Base-by-base conservation (phyloP, 2,113 vertebrate species). In the Psephotus haematonotus region DNA sequence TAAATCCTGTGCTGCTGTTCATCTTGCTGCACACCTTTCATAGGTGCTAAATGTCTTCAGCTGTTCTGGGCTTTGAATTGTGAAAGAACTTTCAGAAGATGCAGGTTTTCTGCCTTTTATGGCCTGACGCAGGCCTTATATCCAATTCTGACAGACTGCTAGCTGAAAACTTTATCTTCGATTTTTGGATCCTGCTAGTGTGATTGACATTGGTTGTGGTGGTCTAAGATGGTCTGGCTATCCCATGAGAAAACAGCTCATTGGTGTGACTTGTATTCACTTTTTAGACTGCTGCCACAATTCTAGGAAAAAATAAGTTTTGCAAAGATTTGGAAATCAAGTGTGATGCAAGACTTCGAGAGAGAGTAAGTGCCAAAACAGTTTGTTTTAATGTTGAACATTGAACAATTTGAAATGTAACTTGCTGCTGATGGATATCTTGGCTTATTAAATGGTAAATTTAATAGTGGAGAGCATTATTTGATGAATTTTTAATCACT, bases 271-370 rank as follows among this genome's bases (percentile, higher is more conserved):
- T 88, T 85, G 4, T 88, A 27, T 95, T 97, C 91, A 68, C 29
- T 82, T 95, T 92, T 91, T 96, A 99, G 99, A 99, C 99, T 4
- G 98, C 99, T 82, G 98, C 98, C 78, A 96, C 98, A 27, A 99
- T 99, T 97, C 92, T 99, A 96, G 98, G 93, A 87, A 98, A 98
- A 94, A 99, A 97, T 90, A 95, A 95, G 65, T 98, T 98, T 93
- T 98, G 98, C 87, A 98, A 97, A 94, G 98, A 97, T 59, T 82
- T 97, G 83, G 97, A 98, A 92, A 98, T 99, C 89, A 95, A 97
- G 41, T 98, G 97, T 70, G 99, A 99, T 82, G 95, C 98, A 39
- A 98, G 99, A 97, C 99, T 99, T 88, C 98, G 99, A 93, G 99
- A 99, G 95, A 98, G 99, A 97, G 99, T 99, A 93, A 98, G 98